These are phyloP conservation scores for Euwallacea similis DNA, from an alignment of 1,140 invertebrate species.

Conservation along the genomic window DNA sequence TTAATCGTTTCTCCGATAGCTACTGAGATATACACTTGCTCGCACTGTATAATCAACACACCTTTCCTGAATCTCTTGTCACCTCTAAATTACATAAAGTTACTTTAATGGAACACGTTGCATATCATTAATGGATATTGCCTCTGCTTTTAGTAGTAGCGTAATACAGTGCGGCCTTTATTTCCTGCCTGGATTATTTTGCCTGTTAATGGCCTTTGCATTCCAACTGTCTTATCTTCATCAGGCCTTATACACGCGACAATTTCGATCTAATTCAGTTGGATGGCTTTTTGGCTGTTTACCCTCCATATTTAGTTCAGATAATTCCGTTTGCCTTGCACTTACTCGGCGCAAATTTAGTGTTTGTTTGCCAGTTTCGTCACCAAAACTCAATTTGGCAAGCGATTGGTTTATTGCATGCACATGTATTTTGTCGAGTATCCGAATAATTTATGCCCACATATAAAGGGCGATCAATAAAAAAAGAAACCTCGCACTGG, in stretches of 20 bases:
- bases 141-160: neutral
- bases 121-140: conserved; percentile 8
- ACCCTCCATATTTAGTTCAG: conserved; percentile 1
- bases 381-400: too few relatives aligned
- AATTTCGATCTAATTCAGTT: conserved; percentile 5
- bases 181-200: neutral
- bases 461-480: neutral
- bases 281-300: conserved; percentile 12
- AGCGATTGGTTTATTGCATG: neutral
- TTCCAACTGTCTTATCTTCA: conserved; percentile 11
- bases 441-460: neutral
- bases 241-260: conserved; percentile 7
- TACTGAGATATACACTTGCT: too few relatives aligned
- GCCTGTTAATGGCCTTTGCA: conserved; percentile 1
- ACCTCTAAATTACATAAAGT: neutral
- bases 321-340: conserved; percentile 7
- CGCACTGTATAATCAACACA: too few relatives aligned
- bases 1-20: too few relatives aligned
- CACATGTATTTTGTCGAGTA: neutral
- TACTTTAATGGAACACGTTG: neutral
- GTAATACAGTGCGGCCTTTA: neutral
- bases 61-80: too few relatives aligned
- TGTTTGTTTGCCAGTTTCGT: too few relatives aligned
- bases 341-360: neutral
- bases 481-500: neutral